These are phyloP conservation scores for Hippocampus comes DNA, from an alignment of 2,113 vertebrate genomes.

Conservation along the genomic window DNA sequence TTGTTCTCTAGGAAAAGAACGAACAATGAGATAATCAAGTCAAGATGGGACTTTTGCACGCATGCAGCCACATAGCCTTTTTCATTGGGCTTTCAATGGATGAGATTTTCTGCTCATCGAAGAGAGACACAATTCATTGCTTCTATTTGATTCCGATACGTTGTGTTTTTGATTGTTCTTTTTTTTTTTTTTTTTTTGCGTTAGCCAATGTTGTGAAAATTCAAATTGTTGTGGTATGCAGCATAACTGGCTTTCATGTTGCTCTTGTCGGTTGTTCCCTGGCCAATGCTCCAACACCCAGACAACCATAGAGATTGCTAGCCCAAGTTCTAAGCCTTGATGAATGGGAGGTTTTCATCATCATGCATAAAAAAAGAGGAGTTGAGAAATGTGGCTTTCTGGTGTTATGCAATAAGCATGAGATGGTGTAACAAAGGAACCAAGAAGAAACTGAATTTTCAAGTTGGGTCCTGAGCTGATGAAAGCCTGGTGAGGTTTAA, in stretches of 20 bases:
- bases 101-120: neutral
- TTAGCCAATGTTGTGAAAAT: neutral
- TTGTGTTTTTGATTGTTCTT: neutral
- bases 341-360: neutral
- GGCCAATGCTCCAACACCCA: neutral
- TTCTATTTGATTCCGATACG: neutral
- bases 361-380: neutral
- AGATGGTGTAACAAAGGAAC: neutral
- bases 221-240: neutral
- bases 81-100: neutral
- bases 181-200: neutral
- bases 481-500: neutral
- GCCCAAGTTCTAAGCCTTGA: neutral
- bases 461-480: neutral
- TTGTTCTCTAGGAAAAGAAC: conserved; percentile 6
- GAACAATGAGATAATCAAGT: conserved; percentile 44
- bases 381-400: neutral
- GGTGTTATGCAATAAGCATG: neutral
- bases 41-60: conserved; percentile 46
- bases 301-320: neutral
- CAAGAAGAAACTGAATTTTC: neutral
- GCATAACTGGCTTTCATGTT: neutral
- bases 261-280: no score
- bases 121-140: neutral
- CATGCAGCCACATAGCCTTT: neutral